Conservation (phyloP, 2,888 invertebrate genomes). For the Hedychridium roseum region DNA sequence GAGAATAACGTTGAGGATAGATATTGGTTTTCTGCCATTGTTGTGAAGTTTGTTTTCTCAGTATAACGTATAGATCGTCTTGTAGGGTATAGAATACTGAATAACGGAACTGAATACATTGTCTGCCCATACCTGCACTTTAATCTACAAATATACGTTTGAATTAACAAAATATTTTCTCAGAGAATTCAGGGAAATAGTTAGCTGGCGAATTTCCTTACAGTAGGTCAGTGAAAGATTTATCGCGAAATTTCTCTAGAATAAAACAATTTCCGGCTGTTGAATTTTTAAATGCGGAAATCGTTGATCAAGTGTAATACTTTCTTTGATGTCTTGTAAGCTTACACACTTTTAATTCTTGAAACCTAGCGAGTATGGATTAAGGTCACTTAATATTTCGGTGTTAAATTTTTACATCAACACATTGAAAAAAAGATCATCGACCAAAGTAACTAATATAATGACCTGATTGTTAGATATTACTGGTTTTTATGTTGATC, state of each 20-base stretch:
- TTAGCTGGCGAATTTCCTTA: neutral
- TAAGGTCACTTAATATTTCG: neutral
- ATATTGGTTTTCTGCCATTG: slow-evolving; percentile 1
- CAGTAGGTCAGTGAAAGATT: slow-evolving; percentile 11
- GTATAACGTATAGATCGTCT: too few species aligned
- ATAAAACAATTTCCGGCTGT: slow-evolving; percentile 28
- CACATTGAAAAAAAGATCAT: too few species aligned
- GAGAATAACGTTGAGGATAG: neutral
- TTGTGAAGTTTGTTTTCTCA: neutral
- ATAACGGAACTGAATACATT: too few species aligned
- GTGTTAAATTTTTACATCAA: too few species aligned
- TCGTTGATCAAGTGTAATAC: slow-evolving; percentile 24
- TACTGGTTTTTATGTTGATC: too few species aligned
- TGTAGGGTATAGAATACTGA: too few species aligned
- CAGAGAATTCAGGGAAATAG: neutral
- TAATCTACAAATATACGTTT: too few species aligned
- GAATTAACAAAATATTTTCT: neutral
- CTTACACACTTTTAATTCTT: slow-evolving; percentile 1
- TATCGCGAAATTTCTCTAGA: slow-evolving; percentile 7
- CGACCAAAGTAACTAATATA: too few species aligned
- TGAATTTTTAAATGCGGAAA: slow-evolving; percentile 38
- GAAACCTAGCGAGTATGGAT: neutral
- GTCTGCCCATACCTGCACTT: too few species aligned
- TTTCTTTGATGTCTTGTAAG: slow-evolving; percentile 30
- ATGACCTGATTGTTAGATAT: too few species aligned